Evolutionary conservation across 2,888 invertebrate species (phyloP).

Genomic region (Lasioglossum vierecki): DNA sequence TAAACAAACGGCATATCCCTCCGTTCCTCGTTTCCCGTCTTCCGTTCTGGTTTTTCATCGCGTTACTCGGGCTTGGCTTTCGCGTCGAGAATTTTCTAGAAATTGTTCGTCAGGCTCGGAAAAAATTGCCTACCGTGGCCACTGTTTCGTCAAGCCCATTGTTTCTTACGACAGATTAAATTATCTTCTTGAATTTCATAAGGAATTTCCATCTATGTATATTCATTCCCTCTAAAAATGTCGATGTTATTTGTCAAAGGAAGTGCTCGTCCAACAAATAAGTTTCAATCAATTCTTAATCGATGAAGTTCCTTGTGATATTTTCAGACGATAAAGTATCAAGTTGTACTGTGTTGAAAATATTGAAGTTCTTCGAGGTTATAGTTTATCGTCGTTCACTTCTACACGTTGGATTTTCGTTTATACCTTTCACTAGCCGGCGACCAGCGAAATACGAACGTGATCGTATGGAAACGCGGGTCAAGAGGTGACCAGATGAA

Average conservation of each 20-base stretch:
- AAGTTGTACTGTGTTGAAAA: neutral
- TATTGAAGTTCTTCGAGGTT: neutral
- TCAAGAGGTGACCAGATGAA: constrained; percentile 74
- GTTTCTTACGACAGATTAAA: neutral
- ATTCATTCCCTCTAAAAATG: neutral
- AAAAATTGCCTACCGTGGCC: neutral
- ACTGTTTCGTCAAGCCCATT: neutral
- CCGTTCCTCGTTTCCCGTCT: constrained; percentile 23
- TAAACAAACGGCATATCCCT: constrained; percentile 59
- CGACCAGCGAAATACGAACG: constrained; percentile 59
- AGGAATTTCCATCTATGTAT: neutral
- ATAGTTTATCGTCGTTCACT: neutral
- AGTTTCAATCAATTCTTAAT: neutral
- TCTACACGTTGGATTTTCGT: constrained; percentile 1
- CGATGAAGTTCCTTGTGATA: neutral
- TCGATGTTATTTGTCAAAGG: neutral
- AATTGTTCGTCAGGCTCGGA: neutral
- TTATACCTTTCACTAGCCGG: constrained; percentile 49
- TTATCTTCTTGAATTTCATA: neutral
- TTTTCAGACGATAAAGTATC: neutral
- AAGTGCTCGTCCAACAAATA: neutral
- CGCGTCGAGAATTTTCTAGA: constrained; percentile 24
- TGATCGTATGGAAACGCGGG: constrained; percentile 74
- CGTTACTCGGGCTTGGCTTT: constrained; percentile 31
- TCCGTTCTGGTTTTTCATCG: neutral